phyloP scores from a whole-genome alignment of 2,797 vertebrate genomes.

The Tauraco hartlaubi region DNA sequence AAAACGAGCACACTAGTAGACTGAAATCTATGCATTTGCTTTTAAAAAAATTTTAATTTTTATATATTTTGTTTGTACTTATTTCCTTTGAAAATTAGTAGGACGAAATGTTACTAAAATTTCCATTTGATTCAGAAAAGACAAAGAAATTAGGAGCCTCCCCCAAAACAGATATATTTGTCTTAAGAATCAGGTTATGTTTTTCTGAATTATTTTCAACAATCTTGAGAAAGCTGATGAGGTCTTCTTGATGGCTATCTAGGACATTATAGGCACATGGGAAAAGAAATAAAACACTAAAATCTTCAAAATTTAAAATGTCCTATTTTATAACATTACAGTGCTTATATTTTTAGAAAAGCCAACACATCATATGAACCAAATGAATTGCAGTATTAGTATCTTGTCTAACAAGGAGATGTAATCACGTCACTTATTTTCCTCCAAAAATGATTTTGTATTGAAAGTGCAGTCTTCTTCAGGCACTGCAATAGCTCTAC shows the following conservation, averaged over 20 bases:
- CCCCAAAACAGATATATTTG: neutral
- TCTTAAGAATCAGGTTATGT: neutral
- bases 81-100: neutral
- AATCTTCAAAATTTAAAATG: neutral
- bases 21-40: neutral
- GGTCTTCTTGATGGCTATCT: neutral
- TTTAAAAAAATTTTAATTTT: neutral
- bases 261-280: neutral
- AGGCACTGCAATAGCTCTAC: neutral
- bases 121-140: neutral
- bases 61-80: neutral
- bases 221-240: neutral
- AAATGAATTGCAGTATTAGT: neutral
- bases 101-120: neutral
- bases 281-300: neutral
- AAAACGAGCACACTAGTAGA: neutral
- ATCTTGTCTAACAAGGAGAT: neutral
- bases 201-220: neutral
- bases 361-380: neutral
- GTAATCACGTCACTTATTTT: neutral
- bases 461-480: neutral
- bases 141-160: neutral
- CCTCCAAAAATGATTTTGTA: neutral
- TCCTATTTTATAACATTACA: neutral
- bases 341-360: neutral